Evolutionary conservation across 1,140 invertebrate genomes (phyloP).

Genomic region (Drosophila fuyamai): DNA sequence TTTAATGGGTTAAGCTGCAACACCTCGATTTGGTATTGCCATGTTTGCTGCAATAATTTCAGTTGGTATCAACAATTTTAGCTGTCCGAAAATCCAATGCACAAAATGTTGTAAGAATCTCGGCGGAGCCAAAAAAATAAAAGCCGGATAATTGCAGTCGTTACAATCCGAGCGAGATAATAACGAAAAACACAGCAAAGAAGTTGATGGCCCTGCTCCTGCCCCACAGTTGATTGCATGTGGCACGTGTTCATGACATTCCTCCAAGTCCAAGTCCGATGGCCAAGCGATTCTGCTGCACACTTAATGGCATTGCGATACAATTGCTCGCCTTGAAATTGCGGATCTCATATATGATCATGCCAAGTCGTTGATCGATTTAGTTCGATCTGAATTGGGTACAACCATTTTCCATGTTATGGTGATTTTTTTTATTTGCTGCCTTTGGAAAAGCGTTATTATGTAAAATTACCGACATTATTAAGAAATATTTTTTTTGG

Average conservation of each 20-base stretch:
- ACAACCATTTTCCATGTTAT: no score
- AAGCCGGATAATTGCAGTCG: slow-evolving; percentile 43
- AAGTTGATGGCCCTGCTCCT: slow-evolving; percentile 63
- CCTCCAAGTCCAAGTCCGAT: slow-evolving; percentile 42
- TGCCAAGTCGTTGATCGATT: not conserved
- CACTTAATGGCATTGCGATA: slow-evolving; percentile 24
- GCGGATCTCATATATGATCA: slow-evolving; percentile 28
- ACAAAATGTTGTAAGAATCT: slow-evolving; percentile 68
- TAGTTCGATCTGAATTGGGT: not conserved
- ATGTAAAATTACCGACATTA: no score
- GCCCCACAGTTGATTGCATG: slow-evolving; percentile 46
- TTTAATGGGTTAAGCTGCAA: slow-evolving; percentile 20
- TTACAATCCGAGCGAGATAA: slow-evolving; percentile 24
- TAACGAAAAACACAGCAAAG: slow-evolving; percentile 28
- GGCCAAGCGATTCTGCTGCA: slow-evolving; percentile 31
- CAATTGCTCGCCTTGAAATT: slow-evolving; percentile 28
- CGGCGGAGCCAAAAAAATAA: slow-evolving; percentile 10
- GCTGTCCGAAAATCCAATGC: slow-evolving; percentile 2
- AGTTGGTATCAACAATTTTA: slow-evolving; percentile 38
- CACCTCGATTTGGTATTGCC: slow-evolving; percentile 18
- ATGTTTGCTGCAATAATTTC: slow-evolving; percentile 6
- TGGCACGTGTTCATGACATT: slow-evolving; percentile 70
- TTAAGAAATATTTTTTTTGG: no score
- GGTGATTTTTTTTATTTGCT: no score
- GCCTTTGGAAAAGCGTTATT: no score